Evolutionary conservation across 2,888 invertebrate species (phyloP), one percentile per base, ranked within the genome.

Genomic region (Oconnorella tubifera): DNA sequence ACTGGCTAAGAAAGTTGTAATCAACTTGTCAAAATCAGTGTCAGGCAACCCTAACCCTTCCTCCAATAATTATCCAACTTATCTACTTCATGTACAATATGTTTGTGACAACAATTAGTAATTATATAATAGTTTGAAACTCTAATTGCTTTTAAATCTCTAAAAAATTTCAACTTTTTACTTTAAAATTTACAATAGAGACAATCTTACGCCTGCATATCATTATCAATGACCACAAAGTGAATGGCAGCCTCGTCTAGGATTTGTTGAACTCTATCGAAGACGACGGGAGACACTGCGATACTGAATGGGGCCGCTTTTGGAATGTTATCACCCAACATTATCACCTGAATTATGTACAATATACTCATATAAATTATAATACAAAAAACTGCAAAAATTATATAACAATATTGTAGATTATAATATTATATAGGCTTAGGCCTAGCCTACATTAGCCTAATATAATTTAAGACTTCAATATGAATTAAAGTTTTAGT

Each of bases 201-300:
- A 40, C 25, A 27, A 19, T 19, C 53, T 51, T 6, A 51, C 53
- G 14, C 25, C 53, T 51, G 53, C 10, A 51, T 19, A 23, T 51
- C 53, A 6, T 10, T 23, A 4, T 51, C 14, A 25, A 51, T 25
- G 53, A 51, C 53, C 14, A 19, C 53, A 4, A 6, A 51, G 53
- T 10, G 14, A 23, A 51, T 51, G 53, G 10, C 10, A 23, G 14
- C 25, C 53, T 51, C 53, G 4, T 19, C 25, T 6, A 51, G 25
- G 25, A 6, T 19, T 6, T 25, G 6, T 6, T 51, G 25, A 27
- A 51, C 53, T 10, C 53, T 51, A 6, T 51, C 14, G 4, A 51
- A 6, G 25, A 23, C 53, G 53, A 19, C 25, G 25, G 53, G 53
- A 23, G 53, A 51, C 53, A 51, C 53, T 6, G 25, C 53, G 53